Percentiles rank a stretch among this genome's conserved stretches.
These are phyloP conservation scores for Tupaia tana DNA, from an alignment of 2,113 vertebrate species.

Conservation along the genomic window DNA sequence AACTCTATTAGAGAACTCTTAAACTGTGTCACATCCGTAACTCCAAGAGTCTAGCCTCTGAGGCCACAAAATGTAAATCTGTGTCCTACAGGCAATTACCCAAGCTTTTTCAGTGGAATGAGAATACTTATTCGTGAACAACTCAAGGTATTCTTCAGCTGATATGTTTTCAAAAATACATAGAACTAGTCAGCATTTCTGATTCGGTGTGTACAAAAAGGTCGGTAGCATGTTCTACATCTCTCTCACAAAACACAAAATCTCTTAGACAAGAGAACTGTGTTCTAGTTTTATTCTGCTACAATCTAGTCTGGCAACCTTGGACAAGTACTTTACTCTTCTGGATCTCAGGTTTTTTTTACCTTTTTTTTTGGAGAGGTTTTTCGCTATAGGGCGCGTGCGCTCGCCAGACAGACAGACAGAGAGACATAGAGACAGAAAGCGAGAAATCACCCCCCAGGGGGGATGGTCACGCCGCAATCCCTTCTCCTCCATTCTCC, in stretches of 20 bases:
- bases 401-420: no score
- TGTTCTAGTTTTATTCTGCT: constrained; percentile 11
- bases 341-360: not conserved
- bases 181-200: constrained; percentile 20
- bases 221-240: not conserved
- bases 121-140: constrained; percentile 40
- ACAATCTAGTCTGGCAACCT: not conserved
- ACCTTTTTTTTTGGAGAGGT: no score
- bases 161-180: constrained; percentile 39
- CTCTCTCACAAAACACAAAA: constrained; percentile 26
- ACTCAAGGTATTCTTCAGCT: not conserved
- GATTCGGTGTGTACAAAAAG: constrained; percentile 36
- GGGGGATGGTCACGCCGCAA: no score
- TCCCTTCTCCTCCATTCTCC: no score
- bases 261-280: not conserved
- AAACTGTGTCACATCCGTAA: not conserved
- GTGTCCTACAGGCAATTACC: not conserved
- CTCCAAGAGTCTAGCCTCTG: constrained; percentile 37
- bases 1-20: not conserved
- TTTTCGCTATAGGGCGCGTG: no score
- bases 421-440: no score
- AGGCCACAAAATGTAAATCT: not conserved
- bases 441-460: no score
- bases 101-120: not conserved
- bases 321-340: constrained; percentile 23